Evolutionary conservation across 1,140 invertebrate species (phyloP), one percentile per base, ranked within the genome.

Genomic region (Neuroterus valhalla): DNA sequence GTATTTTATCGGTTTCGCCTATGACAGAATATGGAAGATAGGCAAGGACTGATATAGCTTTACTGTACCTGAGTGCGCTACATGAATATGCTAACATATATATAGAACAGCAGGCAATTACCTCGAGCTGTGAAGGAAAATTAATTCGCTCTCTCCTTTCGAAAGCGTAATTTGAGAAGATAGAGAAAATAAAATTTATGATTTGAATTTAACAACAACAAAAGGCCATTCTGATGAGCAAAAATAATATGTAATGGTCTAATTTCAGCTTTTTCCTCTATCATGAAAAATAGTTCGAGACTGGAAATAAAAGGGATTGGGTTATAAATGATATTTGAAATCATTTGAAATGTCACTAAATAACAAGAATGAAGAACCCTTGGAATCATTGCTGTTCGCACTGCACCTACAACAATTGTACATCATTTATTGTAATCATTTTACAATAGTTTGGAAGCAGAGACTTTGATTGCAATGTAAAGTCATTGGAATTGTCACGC

Each of bases 61-160:
- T 19, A 55, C 19, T 52, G 50, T 55, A 55, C 50, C 50, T 55
- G 50, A 55, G 50, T 12, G 23, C 23, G 50, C 50, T 55, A 62
- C 55, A 62, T 62, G 26, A 38, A 62, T 62, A 62, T 62, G 31
- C 55, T 23, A 62, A 62, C 55, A 62, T 62, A 62, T 38, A 62
- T 62, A 62, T 38, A 62, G 55, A 62, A 62, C 55, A 23, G 55
- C 55, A 62, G 23, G 55, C 55, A 62, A 62, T 62, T 62, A 62
- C 26, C 55, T 62, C 23, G 21, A 62, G 55, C 55, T 26, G 31
- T 62, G 55, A 26, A 62, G 55, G 55, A 62, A 38, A 62, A 62
- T 62, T 62, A 62, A 62, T 62, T 62, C 55, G 55, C 23, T 62
- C 55, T 62, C 55, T 62, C 55, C 55, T 62, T 62, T 62, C 55